Base-by-base conservation (phyloP, 2,888 invertebrate genomes). In the Morpho helenor region DNA sequence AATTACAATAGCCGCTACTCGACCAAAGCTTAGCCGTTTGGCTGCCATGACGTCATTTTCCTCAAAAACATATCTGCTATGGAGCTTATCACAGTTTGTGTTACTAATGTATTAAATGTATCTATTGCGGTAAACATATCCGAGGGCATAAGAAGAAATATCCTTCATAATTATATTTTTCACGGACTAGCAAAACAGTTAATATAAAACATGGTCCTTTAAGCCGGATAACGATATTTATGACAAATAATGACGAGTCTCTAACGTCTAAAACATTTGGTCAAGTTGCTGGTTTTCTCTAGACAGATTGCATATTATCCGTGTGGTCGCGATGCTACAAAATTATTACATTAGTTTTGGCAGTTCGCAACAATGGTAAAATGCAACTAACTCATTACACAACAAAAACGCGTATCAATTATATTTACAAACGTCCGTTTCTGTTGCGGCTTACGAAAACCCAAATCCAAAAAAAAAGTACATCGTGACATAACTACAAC, bases 361-460 rank as follows among this genome's bases (percentile, higher is more conserved):
- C 89, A 88, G 88, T 86, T 84, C 80, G 87, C 87, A 85, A 86
- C 80, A 84, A 86, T 85, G 86, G 87, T 88, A 87, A 88, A 87
- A 87, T 88, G 88, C 88, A 86, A 82, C 84, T 84, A 84, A 81
- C 76, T 79, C 73, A 73, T 73, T 74, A 70, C 73, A 9, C 31
- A 9, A 82, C 81, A 82, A 82, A 81, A 79, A 82, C 79, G 80
- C 76, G 72, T 80, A 78, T 74, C 70, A 72, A 69, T 75, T 80
- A 84, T 87, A 87, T 88, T 84, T 87, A 88, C 86, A 87, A 66
- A 64, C 69, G 64, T 76, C 73, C 63, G 61, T 67, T 57, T 75
- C 77, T 72, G 68, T 62, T 74, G 64, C 66, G 39, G 50, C 16
- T 52, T 47, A 53, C 63, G 69, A 75, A 76, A 80, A 75, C 73